Evolutionary conservation across 2,113 vertebrate species (phyloP).

Genomic region (Dipodomys ordii): DNA sequence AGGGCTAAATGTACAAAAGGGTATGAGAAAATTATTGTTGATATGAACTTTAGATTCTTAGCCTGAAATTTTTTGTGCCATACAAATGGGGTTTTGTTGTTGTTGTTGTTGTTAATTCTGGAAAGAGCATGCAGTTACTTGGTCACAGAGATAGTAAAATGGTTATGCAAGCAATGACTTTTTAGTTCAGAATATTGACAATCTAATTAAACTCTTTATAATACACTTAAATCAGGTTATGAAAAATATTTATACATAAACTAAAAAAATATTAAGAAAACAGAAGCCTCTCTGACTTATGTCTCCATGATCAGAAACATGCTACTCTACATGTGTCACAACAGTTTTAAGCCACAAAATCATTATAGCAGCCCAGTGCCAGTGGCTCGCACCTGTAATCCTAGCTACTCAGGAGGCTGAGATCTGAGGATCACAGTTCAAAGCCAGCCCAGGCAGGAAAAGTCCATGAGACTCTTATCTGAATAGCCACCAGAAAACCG

Average conservation of each 20-base stretch:
- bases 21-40: constrained; percentile 49
- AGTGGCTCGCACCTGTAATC: too few relatives aligned
- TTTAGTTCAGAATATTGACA: not conserved
- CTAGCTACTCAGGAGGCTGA: too few relatives aligned
- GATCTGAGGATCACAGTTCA: too few relatives aligned
- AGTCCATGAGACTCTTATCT: too few relatives aligned
- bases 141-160: not conserved
- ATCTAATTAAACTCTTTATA: not conserved
- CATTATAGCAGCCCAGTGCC: not conserved
- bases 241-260: constrained; percentile 24
- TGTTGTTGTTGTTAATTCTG: not conserved
- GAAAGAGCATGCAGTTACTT: constrained; percentile 17
- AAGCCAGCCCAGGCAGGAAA: not conserved
- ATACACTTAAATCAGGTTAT: constrained; percentile 1
- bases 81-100: not conserved
- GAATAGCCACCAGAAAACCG: too few relatives aligned
- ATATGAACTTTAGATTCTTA: constrained; percentile 52
- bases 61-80: constrained; percentile 4
- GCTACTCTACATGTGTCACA: not conserved
- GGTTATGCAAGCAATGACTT: not conserved
- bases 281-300: not conserved
- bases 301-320: constrained; percentile 40
- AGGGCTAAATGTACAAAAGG: constrained; percentile 17
- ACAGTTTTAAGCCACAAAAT: constrained; percentile 24
- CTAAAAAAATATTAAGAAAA: constrained; percentile 20